Conservation (phyloP, 1,140 invertebrate species). For the Papilio dardanus region DNA sequence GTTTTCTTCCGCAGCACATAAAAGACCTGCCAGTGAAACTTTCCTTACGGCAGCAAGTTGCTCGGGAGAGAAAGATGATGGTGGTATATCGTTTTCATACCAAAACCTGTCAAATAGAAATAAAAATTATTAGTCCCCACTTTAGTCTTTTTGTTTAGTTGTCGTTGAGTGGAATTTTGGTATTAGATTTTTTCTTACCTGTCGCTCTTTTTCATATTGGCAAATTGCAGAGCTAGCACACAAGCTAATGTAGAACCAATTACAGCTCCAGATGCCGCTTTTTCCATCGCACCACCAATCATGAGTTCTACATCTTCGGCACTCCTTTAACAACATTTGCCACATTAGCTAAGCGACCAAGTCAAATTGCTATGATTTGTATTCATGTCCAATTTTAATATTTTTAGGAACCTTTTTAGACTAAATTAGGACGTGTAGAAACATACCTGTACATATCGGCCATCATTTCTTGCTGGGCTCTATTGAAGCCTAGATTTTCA, state of each 20-base stretch:
- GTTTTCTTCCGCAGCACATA: constrained; percentile 91
- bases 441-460: constrained; percentile 85
- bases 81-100: constrained; percentile 97
- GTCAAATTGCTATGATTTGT: too few species aligned
- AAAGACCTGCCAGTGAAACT: constrained; percentile 89
- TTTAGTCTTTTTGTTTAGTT: too few species aligned
- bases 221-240: constrained; percentile 91
- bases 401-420: too few species aligned
- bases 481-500: constrained; percentile 84
- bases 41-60: constrained; percentile 95
- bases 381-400: too few species aligned
- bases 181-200: constrained; percentile 53
- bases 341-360: too few species aligned
- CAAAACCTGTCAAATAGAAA: constrained; percentile 87
- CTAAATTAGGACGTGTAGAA: neutral
- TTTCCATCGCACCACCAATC: constrained; percentile 92
- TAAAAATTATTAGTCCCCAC: neutral
- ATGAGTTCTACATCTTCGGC: constrained; percentile 94
- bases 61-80: constrained; percentile 90
- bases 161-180: neutral
- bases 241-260: constrained; percentile 95
- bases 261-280: constrained; percentile 89
- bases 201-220: constrained; percentile 90
- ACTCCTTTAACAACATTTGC: constrained; percentile 73
- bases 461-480: constrained; percentile 83